A percentile compares a stretch with the other conserved stretches of the same genome.
phyloP scores from a whole-genome alignment of 2,888 invertebrate genomes.

The Leptinotarsa rubiginosa region DNA sequence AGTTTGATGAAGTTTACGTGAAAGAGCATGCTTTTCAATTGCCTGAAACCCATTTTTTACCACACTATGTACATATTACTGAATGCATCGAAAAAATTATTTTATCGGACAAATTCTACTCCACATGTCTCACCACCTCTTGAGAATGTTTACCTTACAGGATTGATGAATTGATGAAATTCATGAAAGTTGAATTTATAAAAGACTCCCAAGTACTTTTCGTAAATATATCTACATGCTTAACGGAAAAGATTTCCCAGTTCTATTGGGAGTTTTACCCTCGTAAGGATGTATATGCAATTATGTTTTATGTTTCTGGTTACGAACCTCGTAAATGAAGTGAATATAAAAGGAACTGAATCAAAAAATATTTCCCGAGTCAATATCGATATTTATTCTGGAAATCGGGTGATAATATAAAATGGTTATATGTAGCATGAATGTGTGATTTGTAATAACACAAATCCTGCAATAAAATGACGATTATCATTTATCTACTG shows the following conservation, averaged over 20 bases:
- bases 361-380: constrained; percentile 11
- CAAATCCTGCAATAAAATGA: constrained; percentile 56
- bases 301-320: constrained; percentile 9
- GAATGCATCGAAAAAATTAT: no score
- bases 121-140: no score
- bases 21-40: no score
- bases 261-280: background rate
- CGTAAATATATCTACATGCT: background rate
- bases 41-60: no score
- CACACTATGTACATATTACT: no score
- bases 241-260: background rate
- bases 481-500: constrained; percentile 52
- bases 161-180: no score
- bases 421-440: constrained; percentile 46
- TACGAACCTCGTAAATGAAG: constrained; percentile 3
- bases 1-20: no score
- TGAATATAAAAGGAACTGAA: constrained; percentile 10
- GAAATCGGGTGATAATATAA: constrained; percentile 40
- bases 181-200: background rate
- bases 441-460: constrained; percentile 45
- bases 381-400: constrained; percentile 22
- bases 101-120: no score
- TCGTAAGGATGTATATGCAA: constrained; percentile 15
- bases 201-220: background rate
- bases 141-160: no score